Conservation (phyloP, 2,113 vertebrate genomes). For the Glaucomys volans region DNA sequence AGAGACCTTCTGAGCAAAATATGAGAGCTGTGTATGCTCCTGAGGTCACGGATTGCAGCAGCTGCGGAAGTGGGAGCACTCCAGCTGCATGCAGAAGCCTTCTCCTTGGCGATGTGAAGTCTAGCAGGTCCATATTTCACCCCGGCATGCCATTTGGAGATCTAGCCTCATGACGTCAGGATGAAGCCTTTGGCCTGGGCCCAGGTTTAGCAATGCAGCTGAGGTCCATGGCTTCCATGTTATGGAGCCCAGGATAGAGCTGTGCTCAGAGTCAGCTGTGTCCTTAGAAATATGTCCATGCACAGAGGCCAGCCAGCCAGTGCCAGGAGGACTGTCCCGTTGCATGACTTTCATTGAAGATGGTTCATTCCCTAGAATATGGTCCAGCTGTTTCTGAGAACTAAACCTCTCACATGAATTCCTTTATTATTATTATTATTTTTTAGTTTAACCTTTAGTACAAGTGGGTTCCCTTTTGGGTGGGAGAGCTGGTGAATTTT, state of each 20-base stretch:
- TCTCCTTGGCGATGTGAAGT: conserved; percentile 16
- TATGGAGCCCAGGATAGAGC: neutral
- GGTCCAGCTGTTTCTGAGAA: conserved; percentile 7
- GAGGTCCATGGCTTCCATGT: neutral
- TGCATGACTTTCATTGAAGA: neutral
- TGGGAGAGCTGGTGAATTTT: conserved; percentile 34
- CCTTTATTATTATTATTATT: neutral
- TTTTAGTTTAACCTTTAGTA: conserved; percentile 8
- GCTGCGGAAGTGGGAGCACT: neutral
- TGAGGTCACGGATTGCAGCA: neutral
- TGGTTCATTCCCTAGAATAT: neutral
- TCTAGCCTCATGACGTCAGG: neutral
- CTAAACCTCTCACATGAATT: neutral
- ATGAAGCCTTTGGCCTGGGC: conserved; percentile 21
- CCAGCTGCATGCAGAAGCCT: neutral
- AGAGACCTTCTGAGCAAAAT: neutral
- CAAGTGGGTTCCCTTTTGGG: neutral
- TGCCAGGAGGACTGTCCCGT: neutral
- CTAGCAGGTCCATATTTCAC: conserved; percentile 6
- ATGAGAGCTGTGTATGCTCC: neutral
- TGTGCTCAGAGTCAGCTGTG: neutral
- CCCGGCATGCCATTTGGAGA: neutral
- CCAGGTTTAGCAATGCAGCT: conserved; percentile 28
- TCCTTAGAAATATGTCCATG: neutral
- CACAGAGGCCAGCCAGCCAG: neutral